phyloP scores from a whole-genome alignment of 2,888 invertebrate genomes.

The Tetragnatha montana region DNA sequence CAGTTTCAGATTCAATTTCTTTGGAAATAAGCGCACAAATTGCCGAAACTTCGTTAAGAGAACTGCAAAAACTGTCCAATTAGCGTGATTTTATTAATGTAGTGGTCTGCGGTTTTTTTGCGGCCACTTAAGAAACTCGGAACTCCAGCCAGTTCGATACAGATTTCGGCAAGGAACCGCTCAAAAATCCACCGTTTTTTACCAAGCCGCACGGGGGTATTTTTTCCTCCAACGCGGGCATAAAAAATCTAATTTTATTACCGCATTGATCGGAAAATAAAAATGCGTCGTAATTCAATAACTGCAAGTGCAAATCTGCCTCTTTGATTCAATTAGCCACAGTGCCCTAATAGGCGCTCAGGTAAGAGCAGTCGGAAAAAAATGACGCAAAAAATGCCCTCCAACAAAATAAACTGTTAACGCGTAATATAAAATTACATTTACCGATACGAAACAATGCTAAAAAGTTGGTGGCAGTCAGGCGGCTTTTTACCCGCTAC shows the following conservation, averaged over 20 bases:
- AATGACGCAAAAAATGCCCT: slow-evolving; percentile 37
- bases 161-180: slow-evolving; percentile 33
- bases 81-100: slow-evolving; percentile 69
- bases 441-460: slow-evolving; percentile 70
- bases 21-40: slow-evolving; percentile 64
- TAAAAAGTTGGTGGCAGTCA: slow-evolving; percentile 63
- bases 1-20: slow-evolving; percentile 61
- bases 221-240: slow-evolving; percentile 26
- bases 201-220: slow-evolving; percentile 28
- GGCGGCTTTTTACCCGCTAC: slow-evolving; percentile 56
- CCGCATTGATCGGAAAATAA: slow-evolving; percentile 66
- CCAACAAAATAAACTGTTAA: slow-evolving; percentile 68
- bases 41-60: slow-evolving; percentile 63
- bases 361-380: slow-evolving; percentile 63
- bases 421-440: slow-evolving; percentile 72
- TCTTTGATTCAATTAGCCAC: slow-evolving; percentile 68
- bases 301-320: slow-evolving; percentile 69
- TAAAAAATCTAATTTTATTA: slow-evolving; percentile 67
- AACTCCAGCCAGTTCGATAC: slow-evolving; percentile 41
- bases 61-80: slow-evolving; percentile 60
- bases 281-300: slow-evolving; percentile 70
- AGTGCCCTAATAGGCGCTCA: slow-evolving; percentile 65
- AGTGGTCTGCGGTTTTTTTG: slow-evolving; percentile 48
- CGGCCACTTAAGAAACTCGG: slow-evolving; percentile 47
- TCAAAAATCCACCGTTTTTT: slow-evolving; percentile 35